Percentiles rank a stretch among this genome's conserved stretches.
phyloP scores from a whole-genome alignment of 2,797 vertebrate genomes.

The Tympanoctomys barrerae region DNA sequence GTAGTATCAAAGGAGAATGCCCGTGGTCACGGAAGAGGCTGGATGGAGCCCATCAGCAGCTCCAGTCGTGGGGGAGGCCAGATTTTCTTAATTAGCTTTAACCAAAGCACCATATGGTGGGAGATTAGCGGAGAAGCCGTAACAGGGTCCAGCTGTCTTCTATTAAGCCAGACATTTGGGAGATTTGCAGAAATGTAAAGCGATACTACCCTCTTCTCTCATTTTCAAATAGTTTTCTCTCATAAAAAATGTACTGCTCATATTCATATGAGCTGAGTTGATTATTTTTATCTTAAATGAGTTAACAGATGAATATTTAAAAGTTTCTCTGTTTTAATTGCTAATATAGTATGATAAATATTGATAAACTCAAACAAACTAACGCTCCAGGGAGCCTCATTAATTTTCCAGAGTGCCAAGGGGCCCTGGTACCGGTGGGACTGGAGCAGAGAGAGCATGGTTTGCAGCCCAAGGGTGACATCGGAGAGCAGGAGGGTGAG shows the following conservation, averaged over 20 bases:
- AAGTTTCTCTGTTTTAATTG: conserved; percentile 34
- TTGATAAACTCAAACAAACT: background rate
- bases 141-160: background rate
- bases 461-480: background rate
- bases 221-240: conserved; percentile 32
- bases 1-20: background rate
- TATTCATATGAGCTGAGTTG: background rate
- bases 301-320: background rate
- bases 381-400: background rate
- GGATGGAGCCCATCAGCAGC: background rate
- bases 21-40: background rate
- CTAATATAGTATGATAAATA: background rate
- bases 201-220: background rate
- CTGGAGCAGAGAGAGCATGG: background rate
- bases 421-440: background rate
- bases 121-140: background rate
- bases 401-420: background rate
- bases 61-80: background rate
- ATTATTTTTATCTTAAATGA: conserved; percentile 24
- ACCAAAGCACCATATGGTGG: background rate
- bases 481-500: background rate
- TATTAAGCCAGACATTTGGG: background rate
- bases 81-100: background rate
- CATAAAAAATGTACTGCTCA: conserved; percentile 22
- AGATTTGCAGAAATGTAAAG: conserved; percentile 9